These are phyloP conservation scores for Gallirallus australis DNA, from an alignment of 2,797 vertebrate species.

Conservation along the genomic window DNA sequence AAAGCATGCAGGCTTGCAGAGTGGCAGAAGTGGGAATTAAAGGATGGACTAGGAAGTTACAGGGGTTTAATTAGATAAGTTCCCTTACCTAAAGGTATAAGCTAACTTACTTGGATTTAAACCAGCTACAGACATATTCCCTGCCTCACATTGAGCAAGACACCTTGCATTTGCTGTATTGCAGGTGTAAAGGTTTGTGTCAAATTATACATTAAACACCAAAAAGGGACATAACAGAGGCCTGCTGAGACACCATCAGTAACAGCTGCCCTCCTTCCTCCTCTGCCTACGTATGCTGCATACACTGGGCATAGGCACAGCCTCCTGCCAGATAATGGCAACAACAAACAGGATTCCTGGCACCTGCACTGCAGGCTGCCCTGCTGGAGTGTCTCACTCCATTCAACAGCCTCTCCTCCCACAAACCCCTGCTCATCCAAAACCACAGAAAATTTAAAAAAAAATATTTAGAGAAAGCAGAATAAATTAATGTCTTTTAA, in stretches of 20 bases:
- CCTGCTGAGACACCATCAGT: neutral
- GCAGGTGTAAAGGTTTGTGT: neutral
- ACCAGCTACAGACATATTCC: neutral
- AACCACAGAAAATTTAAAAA: neutral
- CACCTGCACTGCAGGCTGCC: neutral
- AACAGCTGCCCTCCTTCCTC: neutral
- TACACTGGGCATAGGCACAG: neutral
- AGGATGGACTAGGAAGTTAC: neutral
- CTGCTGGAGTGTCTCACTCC: neutral
- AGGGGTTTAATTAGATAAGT: neutral
- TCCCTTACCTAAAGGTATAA: neutral
- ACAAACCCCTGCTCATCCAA: neutral
- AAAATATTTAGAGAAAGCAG: neutral
- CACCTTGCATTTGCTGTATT: neutral
- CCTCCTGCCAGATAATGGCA: neutral
- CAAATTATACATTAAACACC: neutral
- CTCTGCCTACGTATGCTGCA: rapidly evolving
- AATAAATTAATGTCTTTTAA: neutral
- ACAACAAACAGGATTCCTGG: neutral
- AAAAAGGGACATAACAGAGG: neutral
- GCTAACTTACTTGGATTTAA: neutral
- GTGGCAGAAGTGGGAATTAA: neutral
- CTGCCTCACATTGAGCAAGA: neutral
- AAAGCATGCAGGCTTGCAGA: neutral
- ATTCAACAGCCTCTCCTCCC: conserved; percentile 1